Evolutionary conservation across 2,113 vertebrate species (phyloP), one percentile per base, ranked within the genome.

Genomic region (Ictidomys tridecemlineatus): DNA sequence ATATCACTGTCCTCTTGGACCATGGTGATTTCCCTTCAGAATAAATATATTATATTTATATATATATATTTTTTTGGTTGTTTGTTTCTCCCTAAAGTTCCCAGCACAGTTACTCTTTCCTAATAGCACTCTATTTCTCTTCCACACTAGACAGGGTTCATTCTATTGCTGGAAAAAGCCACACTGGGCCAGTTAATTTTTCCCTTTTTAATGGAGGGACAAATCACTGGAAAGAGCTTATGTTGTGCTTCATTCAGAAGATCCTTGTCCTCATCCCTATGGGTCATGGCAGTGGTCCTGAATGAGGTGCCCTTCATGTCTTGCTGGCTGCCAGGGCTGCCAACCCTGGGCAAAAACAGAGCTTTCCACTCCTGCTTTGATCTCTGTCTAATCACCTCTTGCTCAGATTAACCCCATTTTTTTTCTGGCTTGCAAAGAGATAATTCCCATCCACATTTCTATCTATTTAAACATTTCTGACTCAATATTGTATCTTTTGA

Each of bases 311-410:
- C 90, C 5, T 11, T 28, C 9, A 30, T 2, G 2, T 13, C 37
- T 7, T n/a, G 17, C 32, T 22, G 4, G 11, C 18, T 24, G 32
- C 42, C 18, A 4, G 6, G 13, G 70, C 56, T 37, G 9, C 30
- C 58, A 9, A 22, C 13, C 65, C 8, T 5, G 16, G 18, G 12
- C 34, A 8, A 16, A 7, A 56, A 51, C 11, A 14, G 24, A 67
- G 34, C 12, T 12, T 13, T 17, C 24, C 22, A 3, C 4, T 8
- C n/a, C n/a, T n/a, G n/a, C n/a, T n/a, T n/a, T n/a, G n/a, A n/a
- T n/a, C 70, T 65, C 12, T 34, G 1, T 34, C 9, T 20, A 5
- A 10, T 93, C 30, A 45, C n/a, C 73, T 69, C 69, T 8, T 42
- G 37, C 63, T 69, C 53, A 14, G 17, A 6, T 42, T 70, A 34